These are phyloP conservation scores for Anarhynchus alexandrinus DNA, from an alignment of 2,113 vertebrate species.

Conservation along the genomic window DNA sequence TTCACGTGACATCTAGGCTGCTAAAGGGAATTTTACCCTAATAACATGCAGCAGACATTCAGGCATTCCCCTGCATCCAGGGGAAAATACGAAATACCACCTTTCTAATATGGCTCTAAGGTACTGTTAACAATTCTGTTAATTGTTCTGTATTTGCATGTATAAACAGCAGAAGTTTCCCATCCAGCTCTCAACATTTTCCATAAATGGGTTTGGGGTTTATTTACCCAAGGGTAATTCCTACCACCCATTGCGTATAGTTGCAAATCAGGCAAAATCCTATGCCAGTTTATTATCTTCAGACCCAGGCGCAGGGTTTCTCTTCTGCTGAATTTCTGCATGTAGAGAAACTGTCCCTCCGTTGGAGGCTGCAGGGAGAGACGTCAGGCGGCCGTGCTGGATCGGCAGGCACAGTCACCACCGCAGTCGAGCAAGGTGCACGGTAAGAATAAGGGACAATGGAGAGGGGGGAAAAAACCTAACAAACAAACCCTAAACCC, in stretches of 20 bases:
- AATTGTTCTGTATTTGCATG: neutral
- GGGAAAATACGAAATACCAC: neutral
- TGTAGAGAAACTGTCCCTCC: neutral
- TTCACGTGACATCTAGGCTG: accelerated
- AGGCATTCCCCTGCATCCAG: neutral
- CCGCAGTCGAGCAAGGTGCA: too few relatives aligned
- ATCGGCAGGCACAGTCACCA: neutral
- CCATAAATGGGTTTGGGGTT: neutral
- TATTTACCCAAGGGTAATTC: neutral
- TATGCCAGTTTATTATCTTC: neutral
- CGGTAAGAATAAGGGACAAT: neutral
- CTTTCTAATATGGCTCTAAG: neutral
- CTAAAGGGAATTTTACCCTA: neutral
- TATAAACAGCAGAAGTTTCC: neutral
- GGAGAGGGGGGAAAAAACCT: neutral
- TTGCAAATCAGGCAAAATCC: neutral
- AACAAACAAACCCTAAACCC: neutral
- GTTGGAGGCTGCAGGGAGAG: neutral
- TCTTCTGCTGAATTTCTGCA: neutral
- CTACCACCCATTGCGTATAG: neutral
- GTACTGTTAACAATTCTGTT: neutral
- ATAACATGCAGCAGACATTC: neutral
- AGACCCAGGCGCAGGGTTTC: neutral
- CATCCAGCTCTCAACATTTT: neutral
- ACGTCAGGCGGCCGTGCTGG: neutral